Percentiles rank a stretch among this genome's conserved stretches.
Conservation (phyloP, 2,888 invertebrate genomes). For the Synergus gifuensis region DNA sequence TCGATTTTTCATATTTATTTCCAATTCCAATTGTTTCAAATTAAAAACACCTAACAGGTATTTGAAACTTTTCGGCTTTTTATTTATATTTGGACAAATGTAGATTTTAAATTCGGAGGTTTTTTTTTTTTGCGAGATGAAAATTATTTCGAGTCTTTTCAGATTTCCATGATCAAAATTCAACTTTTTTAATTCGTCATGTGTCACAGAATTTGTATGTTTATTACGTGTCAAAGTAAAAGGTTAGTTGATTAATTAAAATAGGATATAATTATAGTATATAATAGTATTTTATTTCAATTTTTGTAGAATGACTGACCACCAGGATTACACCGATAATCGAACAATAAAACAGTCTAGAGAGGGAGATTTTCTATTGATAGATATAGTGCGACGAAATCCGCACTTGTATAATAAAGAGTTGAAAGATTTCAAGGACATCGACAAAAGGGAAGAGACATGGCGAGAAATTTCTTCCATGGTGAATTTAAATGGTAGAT, state of each 20-base stretch:
- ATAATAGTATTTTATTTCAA: too few species aligned
- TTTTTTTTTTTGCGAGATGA: too few species aligned
- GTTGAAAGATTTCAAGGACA: slow-evolving; percentile 32
- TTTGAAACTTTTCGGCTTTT: too few species aligned
- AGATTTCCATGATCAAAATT: neutral
- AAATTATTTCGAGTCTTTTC: neutral
- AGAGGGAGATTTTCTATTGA: slow-evolving; percentile 32
- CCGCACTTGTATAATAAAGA: slow-evolving; percentile 33
- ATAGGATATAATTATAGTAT: too few species aligned
- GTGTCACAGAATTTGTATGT: neutral
- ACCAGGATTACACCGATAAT: slow-evolving; percentile 35
- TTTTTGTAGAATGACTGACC: slow-evolving; percentile 22
- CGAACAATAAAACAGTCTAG: slow-evolving; percentile 9
- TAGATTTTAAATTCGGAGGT: too few species aligned
- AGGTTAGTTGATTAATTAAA: slow-evolving; percentile 4
- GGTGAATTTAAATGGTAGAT: slow-evolving; percentile 6
- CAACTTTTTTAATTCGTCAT: neutral
- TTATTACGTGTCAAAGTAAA: slow-evolving; percentile 13
- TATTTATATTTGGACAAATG: too few species aligned
- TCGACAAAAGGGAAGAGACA: slow-evolving; percentile 29
- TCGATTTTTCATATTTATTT: neutral
- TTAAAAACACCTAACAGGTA: neutral
- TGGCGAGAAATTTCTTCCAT: slow-evolving; percentile 15
- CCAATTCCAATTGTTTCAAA: neutral
- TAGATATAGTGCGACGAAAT: slow-evolving; percentile 19